These are phyloP conservation scores for Hyles vespertilio DNA, from an alignment of 1,140 invertebrate species.

Conservation along the genomic window DNA sequence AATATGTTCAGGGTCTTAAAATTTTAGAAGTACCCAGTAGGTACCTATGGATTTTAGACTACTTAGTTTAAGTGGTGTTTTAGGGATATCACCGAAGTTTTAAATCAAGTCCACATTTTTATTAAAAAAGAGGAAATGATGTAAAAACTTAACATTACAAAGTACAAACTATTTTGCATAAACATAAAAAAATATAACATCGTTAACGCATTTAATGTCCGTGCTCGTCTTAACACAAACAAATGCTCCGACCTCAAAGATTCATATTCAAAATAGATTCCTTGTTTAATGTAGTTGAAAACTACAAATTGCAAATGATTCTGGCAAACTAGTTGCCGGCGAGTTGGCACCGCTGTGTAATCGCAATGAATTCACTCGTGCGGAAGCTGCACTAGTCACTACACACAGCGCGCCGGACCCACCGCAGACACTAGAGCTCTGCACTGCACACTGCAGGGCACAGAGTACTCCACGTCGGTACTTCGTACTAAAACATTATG, in stretches of 20 bases:
- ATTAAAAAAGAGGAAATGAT: too few relatives aligned
- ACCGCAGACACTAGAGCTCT: neutral
- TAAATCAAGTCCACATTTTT: too few relatives aligned
- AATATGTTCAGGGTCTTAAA: too few relatives aligned
- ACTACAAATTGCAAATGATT: conserved; percentile 57
- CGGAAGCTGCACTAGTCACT: conserved; percentile 6
- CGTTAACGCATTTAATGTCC: too few relatives aligned
- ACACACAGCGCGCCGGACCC: neutral
- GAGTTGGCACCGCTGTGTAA: conserved; percentile 39
- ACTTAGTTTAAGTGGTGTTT: too few relatives aligned
- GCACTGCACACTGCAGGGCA: neutral
- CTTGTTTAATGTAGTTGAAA: conserved; percentile 40
- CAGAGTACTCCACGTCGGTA: neutral
- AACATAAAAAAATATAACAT: neutral
- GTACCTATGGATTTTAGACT: too few relatives aligned
- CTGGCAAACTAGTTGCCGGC: conserved; percentile 39
- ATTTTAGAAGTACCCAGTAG: too few relatives aligned
- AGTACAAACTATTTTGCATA: neutral
- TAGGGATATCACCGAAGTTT: too few relatives aligned
- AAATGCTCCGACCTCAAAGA: neutral
- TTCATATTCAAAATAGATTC: neutral
- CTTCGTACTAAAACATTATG: conserved; percentile 42
- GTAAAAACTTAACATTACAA: neutral
- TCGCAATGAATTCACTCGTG: conserved; percentile 31
- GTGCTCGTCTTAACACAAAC: too few relatives aligned